Percentiles rank a stretch among this genome's conserved stretches.
Evolutionary conservation across 2,113 vertebrate genomes (phyloP).

Genomic region (Rutilus rutilus): DNA sequence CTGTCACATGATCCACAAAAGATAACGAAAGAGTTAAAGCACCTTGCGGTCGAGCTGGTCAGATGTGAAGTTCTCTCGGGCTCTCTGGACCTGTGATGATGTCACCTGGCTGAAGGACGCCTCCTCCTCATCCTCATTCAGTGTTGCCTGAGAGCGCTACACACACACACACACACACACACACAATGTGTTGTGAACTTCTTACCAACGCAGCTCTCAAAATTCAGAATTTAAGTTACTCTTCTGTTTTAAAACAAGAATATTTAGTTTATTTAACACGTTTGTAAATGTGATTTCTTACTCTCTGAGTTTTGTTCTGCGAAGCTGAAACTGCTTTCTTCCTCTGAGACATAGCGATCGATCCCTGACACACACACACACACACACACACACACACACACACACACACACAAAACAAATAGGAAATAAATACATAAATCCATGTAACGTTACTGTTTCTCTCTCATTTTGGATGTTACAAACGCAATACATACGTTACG

Average conservation of each 20-base stretch:
- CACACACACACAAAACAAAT: background rate
- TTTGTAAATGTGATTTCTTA: conserved; percentile 26
- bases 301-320: conserved; percentile 53
- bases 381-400: background rate
- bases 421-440: background rate
- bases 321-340: conserved; percentile 50
- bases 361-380: background rate
- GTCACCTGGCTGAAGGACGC: conserved; percentile 63
- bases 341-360: conserved; percentile 66
- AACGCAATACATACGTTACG: background rate
- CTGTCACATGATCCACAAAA: background rate
- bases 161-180: background rate
- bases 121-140: conserved; percentile 68
- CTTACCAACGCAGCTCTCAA: background rate
- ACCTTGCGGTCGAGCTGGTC: conserved; percentile 81
- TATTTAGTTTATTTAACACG: background rate
- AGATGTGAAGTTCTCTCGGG: conserved; percentile 62
- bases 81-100: conserved; percentile 72
- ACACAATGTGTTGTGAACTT: background rate
- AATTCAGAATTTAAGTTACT: too few relatives aligned
- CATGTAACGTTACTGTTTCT: background rate
- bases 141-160: conserved; percentile 14
- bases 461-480: background rate
- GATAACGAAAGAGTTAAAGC: background rate
- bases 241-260: background rate